These are phyloP conservation scores for Nestor notabilis DNA, from an alignment of 2,113 vertebrate species.

Conservation along the genomic window DNA sequence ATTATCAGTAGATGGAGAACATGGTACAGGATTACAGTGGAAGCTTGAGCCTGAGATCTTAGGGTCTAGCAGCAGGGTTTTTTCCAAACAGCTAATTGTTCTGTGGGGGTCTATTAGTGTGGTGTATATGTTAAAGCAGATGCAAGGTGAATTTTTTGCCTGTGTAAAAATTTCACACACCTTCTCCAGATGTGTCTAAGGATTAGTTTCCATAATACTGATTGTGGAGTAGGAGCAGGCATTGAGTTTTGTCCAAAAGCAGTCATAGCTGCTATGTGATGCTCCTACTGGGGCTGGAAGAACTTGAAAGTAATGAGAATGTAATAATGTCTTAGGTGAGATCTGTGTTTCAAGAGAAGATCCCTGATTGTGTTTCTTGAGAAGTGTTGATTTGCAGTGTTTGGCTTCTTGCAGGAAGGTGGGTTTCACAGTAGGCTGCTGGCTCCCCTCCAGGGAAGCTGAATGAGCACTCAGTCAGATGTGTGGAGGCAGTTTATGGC, in stretches of 20 bases:
- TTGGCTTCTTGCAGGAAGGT: neutral
- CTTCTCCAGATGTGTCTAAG: neutral
- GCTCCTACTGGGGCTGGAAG: neutral
- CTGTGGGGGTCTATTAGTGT: neutral
- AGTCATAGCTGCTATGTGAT: accelerated
- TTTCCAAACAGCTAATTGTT: neutral
- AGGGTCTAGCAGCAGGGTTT: neutral
- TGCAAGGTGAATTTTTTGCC: neutral
- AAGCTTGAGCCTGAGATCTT: neutral
- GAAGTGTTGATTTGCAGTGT: neutral
- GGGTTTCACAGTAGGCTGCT: neutral
- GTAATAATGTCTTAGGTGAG: neutral
- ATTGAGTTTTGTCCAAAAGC: neutral
- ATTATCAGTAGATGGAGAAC: neutral
- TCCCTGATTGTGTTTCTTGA: neutral
- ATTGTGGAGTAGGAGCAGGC: neutral
- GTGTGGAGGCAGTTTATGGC: neutral
- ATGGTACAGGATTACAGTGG: neutral
- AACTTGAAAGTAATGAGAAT: neutral
- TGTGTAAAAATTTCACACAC: neutral
- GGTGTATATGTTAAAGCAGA: neutral
- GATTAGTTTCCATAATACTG: neutral
- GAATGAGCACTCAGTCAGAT: neutral
- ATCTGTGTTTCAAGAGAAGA: neutral
- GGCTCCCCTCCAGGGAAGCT: neutral